These are phyloP conservation scores for Novumbra hubbsi DNA, from an alignment of 2,797 vertebrate species.

Conservation along the genomic window DNA sequence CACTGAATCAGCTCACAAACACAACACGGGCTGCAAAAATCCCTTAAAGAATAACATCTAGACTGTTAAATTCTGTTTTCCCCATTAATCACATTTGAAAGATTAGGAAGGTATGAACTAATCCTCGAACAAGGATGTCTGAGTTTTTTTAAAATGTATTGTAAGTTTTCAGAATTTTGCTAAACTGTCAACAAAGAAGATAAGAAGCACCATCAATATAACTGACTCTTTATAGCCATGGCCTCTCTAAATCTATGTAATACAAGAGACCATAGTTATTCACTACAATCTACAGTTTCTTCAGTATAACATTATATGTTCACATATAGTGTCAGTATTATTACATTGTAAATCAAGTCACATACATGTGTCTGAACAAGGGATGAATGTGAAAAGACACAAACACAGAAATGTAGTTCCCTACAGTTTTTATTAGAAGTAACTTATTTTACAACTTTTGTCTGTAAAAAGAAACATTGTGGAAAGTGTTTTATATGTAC, in stretches of 20 bases:
- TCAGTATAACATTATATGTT: too few species aligned
- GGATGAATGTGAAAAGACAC: slow-evolving; percentile 35
- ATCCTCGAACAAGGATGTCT: too few species aligned
- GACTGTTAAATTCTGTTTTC: too few species aligned
- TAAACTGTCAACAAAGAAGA: not conserved
- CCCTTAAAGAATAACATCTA: too few species aligned
- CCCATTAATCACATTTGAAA: too few species aligned
- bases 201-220: not conserved
- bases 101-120: too few species aligned
- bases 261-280: not conserved
- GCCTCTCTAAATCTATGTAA: not conserved
- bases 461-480: slow-evolving; percentile 73
- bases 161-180: too few species aligned
- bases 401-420: slow-evolving; percentile 69
- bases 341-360: not conserved
- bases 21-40: too few species aligned
- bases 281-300: not conserved
- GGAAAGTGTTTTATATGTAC: slow-evolving; percentile 75
- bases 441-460: slow-evolving; percentile 78
- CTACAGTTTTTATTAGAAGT: slow-evolving; percentile 80
- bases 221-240: not conserved
- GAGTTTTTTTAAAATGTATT: too few species aligned
- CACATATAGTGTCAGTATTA: not conserved
- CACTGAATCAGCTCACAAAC: not conserved
- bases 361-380: not conserved